Conservation (phyloP, 2,888 invertebrate genomes). For the Habroteleia sp. region DNA sequence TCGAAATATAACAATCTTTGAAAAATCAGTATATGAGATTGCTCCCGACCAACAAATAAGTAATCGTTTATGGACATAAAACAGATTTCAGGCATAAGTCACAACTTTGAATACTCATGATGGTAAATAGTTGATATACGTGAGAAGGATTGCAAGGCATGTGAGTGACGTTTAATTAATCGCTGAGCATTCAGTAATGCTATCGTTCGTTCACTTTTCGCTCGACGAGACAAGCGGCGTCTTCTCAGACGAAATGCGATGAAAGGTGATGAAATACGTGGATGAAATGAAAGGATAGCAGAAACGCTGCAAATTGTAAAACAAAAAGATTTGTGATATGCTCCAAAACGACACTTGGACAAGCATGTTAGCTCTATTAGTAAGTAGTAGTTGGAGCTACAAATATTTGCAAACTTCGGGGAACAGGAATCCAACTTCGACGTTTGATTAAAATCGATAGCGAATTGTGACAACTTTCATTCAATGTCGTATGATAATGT, state of each 20-base stretch:
- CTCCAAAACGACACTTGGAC: too few relatives aligned
- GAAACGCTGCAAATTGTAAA: slow-evolving; percentile 24
- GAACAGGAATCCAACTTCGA: too few relatives aligned
- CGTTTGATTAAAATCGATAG: too few relatives aligned
- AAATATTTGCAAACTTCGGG: too few relatives aligned
- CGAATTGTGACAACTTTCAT: too few relatives aligned
- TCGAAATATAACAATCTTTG: too few relatives aligned
- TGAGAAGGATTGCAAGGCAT: slow-evolving; percentile 61
- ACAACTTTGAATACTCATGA: slow-evolving; percentile 44
- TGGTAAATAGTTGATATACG: slow-evolving; percentile 44
- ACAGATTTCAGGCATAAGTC: slow-evolving; percentile 36
- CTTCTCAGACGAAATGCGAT: slow-evolving; percentile 47
- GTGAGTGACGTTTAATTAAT: slow-evolving; percentile 77
- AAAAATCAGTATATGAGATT: too few relatives aligned
- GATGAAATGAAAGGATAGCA: slow-evolving; percentile 41
- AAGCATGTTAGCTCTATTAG: too few relatives aligned
- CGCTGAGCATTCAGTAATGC: slow-evolving; percentile 67
- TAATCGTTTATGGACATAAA: slow-evolving; percentile 12
- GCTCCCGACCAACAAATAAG: too few relatives aligned
- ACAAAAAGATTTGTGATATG: too few relatives aligned
- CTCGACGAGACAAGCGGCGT: slow-evolving; percentile 55
- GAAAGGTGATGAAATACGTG: slow-evolving; percentile 46
- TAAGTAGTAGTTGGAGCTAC: too few relatives aligned
- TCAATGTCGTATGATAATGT: too few relatives aligned
- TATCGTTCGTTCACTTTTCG: slow-evolving; percentile 65